Percentiles rank a stretch among this genome's conserved stretches.
Evolutionary conservation across 2,888 invertebrate species (phyloP).

Genomic region (Anagyrus pseudococci): DNA sequence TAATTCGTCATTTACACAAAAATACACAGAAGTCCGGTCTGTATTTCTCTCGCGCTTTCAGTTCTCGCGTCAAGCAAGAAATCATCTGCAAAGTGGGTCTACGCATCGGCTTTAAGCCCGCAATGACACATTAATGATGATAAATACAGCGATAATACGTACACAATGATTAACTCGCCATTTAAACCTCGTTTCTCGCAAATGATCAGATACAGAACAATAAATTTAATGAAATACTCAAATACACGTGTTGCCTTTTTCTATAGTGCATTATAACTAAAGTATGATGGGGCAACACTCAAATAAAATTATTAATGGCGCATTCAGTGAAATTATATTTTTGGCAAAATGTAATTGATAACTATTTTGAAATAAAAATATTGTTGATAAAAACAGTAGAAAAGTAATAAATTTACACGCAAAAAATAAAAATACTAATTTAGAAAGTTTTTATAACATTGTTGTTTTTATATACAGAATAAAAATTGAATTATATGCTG

Average conservation of each 20-base stretch:
- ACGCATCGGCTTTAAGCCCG: too few relatives aligned
- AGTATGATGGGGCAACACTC: conserved; percentile 20
- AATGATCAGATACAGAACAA: conserved; percentile 5
- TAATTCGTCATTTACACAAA: conserved; percentile 31
- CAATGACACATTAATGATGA: conserved; percentile 24
- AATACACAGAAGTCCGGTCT: conserved; percentile 28
- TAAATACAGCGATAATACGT: conserved; percentile 31
- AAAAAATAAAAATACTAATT: background rate
- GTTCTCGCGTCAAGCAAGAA: conserved; percentile 39
- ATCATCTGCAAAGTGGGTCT: conserved; percentile 33
- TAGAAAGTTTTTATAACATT: background rate
- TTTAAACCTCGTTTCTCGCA: conserved; percentile 5
- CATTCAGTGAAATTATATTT: conserved; percentile 12
- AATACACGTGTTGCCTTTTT: conserved; percentile 9
- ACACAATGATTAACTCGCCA: conserved; percentile 19
- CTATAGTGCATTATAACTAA: background rate
- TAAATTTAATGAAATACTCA: conserved; percentile 2
- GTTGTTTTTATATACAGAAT: too few relatives aligned
- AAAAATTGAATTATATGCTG: too few relatives aligned
- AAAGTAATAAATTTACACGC: background rate
- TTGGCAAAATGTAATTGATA: background rate
- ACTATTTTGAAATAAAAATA: too few relatives aligned
- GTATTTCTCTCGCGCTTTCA: conserved; percentile 14
- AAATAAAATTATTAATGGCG: conserved; percentile 15
- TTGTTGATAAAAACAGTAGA: too few relatives aligned